Percentiles rank a stretch among this genome's conserved stretches.
Conservation (phyloP, 1,140 invertebrate species). For the Trialeurodes vaporariorum region DNA sequence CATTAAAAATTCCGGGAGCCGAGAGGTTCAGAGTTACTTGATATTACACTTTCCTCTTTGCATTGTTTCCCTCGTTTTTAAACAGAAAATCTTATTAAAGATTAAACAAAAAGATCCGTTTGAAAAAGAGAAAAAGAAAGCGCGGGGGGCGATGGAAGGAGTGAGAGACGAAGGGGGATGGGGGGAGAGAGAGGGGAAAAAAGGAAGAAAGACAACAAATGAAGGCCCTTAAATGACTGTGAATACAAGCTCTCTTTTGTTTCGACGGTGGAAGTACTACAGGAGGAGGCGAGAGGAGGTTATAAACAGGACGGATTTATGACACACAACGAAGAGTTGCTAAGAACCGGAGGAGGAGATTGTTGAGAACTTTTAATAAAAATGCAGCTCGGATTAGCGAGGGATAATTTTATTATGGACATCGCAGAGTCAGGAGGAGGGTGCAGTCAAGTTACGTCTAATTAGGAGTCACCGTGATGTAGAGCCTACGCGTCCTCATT, state of each 20-base stretch:
- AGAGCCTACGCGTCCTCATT: no score
- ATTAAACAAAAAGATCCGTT: no score
- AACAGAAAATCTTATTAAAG: no score
- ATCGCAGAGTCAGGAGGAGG: neutral
- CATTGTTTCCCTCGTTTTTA: no score
- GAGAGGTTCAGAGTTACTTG: no score
- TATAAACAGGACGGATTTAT: neutral
- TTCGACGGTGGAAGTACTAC: no score
- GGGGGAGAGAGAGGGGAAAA: slow-evolving; percentile 4
- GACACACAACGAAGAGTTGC: neutral
- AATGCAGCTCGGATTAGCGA: neutral
- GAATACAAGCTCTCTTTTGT: neutral
- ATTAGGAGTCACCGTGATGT: neutral
- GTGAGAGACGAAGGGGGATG: slow-evolving; percentile 7
- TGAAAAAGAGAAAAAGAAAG: slow-evolving; percentile 3
- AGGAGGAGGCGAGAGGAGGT: neutral
- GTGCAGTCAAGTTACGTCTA: neutral
- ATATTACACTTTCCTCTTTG: no score
- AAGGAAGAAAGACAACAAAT: neutral
- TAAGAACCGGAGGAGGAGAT: neutral
- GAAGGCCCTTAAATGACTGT: neutral
- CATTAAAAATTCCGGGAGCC: no score
- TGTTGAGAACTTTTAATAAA: neutral
- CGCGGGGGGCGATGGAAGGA: neutral
- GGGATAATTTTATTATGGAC: neutral